Evolutionary conservation across 2,888 invertebrate genomes (phyloP).

Genomic region (Chesias legatella): DNA sequence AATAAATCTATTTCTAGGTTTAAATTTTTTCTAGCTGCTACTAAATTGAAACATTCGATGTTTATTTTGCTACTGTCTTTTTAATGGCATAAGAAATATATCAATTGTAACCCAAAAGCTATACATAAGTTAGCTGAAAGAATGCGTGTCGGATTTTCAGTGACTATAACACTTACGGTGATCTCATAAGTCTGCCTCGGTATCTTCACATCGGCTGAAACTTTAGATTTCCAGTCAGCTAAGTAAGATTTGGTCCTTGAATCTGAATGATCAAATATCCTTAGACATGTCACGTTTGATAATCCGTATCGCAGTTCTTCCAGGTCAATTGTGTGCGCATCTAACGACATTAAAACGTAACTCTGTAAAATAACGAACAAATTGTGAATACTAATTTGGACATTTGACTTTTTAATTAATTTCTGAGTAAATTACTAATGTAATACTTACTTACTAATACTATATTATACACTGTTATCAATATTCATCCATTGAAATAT

Average conservation of each 20-base stretch:
- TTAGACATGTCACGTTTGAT: constrained; percentile 85
- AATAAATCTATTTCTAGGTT: too few relatives aligned
- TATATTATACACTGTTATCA: too few relatives aligned
- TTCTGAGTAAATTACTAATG: too few relatives aligned
- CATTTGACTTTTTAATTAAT: background rate
- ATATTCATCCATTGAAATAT: too few relatives aligned
- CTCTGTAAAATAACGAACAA: constrained; percentile 43
- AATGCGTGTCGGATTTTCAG: constrained; percentile 8
- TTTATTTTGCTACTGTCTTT: too few relatives aligned
- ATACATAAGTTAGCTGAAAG: too few relatives aligned
- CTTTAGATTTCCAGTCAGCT: constrained; percentile 67
- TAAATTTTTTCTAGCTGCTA: too few relatives aligned
- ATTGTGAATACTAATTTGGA: background rate
- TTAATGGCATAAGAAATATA: too few relatives aligned
- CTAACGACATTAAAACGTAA: constrained; percentile 74
- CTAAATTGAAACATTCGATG: too few relatives aligned
- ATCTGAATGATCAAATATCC: constrained; percentile 82
- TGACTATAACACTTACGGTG: too few relatives aligned
- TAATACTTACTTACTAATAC: too few relatives aligned
- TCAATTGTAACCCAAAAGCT: too few relatives aligned
- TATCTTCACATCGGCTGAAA: constrained; percentile 48
- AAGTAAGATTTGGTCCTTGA: constrained; percentile 71
- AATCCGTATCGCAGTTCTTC: constrained; percentile 81
- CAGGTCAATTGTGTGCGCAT: constrained; percentile 84
- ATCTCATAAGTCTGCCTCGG: constrained; percentile 57